phyloP scores from a whole-genome alignment of 2,113 vertebrate genomes.

The Stomatorhinus ivindoensis region DNA sequence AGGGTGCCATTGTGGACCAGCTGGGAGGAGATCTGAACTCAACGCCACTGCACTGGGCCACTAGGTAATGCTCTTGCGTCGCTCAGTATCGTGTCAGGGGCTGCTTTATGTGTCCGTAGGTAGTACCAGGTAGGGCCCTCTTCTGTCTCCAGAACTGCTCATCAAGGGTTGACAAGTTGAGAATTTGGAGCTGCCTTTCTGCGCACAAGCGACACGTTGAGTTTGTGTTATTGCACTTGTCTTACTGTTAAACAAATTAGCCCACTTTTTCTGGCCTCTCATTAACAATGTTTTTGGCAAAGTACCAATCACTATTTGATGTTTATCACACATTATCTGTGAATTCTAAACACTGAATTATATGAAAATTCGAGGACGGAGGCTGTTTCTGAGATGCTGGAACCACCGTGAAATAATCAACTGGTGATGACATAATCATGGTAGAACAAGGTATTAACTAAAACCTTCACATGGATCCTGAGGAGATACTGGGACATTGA shows the following conservation, averaged over 20 bases:
- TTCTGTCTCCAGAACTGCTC: not conserved
- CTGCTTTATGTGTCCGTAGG: not conserved
- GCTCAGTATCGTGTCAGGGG: not conserved
- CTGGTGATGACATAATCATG: not conserved
- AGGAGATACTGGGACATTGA: not conserved
- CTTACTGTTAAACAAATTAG: not conserved
- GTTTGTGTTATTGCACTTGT: not conserved
- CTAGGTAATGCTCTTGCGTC: constrained; percentile 64
- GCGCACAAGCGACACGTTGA: not conserved
- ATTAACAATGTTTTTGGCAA: not conserved
- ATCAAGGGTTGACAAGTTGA: not conserved
- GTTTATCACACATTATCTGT: not conserved
- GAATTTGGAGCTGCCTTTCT: not conserved
- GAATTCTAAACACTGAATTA: not conserved
- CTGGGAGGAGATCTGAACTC: constrained; percentile 97
- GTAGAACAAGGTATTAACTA: not conserved
- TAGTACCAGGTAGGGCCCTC: not conserved
- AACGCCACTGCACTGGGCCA: constrained; percentile 97
- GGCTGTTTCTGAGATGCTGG: not conserved
- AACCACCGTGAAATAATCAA: not conserved
- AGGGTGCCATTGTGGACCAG: constrained; percentile 94
- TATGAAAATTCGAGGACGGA: not conserved
- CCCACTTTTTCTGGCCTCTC: not conserved
- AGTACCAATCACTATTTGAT: not conserved
- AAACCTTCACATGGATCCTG: not conserved